Percentiles rank a stretch among this genome's conserved stretches.
Conservation (phyloP, 2,113 vertebrate genomes). For the Dolichotis patagonum region DNA sequence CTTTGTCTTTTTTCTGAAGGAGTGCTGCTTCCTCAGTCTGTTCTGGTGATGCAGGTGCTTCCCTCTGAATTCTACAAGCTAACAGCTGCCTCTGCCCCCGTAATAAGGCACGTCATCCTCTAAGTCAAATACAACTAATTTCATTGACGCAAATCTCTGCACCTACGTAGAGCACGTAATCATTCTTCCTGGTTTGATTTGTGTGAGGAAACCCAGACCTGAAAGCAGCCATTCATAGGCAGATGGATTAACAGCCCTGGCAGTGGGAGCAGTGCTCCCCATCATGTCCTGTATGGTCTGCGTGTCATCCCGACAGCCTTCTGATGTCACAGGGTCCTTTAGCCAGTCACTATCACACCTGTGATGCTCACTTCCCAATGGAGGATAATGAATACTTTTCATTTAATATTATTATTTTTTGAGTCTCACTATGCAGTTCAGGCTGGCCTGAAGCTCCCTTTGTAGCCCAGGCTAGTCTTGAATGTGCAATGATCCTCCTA, state of each 20-base stretch:
- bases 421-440: no score
- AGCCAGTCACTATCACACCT: neutral
- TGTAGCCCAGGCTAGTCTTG: no score
- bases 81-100: neutral
- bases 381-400: neutral
- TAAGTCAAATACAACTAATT: neutral
- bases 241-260: accelerated
- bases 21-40: neutral
- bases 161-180: neutral
- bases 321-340: neutral
- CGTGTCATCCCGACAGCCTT: neutral
- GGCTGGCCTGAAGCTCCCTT: no score
- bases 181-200: neutral
- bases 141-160: neutral
- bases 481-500: no score
- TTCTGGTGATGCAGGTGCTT: neutral
- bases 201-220: neutral
- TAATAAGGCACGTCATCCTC: neutral
- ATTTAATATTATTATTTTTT: neutral
- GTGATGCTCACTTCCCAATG: neutral
- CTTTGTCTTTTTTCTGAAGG: neutral
- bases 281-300: accelerated
- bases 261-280: accelerated
- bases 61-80: neutral
- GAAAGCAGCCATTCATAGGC: accelerated